Percentiles rank a stretch among this genome's conserved stretches.
Evolutionary conservation across 1,140 invertebrate genomes (phyloP).

Genomic region (Microplitis demolitor): DNA sequence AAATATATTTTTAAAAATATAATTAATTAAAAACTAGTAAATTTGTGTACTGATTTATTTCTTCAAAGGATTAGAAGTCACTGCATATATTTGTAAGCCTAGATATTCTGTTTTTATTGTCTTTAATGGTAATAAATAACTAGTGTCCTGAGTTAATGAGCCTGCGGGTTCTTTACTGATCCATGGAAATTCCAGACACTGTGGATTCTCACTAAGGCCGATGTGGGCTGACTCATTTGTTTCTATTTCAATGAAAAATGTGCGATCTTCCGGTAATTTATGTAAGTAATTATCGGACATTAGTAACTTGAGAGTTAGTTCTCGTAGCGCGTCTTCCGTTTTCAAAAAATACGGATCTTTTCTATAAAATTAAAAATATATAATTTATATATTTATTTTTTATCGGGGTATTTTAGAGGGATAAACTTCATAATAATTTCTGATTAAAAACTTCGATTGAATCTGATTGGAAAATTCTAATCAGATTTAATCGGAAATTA

Average conservation of each 20-base stretch:
- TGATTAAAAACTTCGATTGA: too few species aligned
- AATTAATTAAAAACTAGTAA: too few species aligned
- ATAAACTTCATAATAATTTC: too few species aligned
- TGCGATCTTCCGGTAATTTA: constrained; percentile 59
- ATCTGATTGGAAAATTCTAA: too few species aligned
- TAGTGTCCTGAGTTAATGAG: background rate
- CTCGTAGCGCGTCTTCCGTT: constrained; percentile 65
- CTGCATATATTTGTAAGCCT: background rate
- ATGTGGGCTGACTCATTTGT: constrained; percentile 64
- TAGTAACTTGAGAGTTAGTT: constrained; percentile 64
- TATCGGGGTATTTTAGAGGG: too few species aligned
- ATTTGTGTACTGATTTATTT: too few species aligned
- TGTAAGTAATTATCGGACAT: constrained; percentile 58
- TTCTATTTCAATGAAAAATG: constrained; percentile 64
- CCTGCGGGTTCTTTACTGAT: constrained; percentile 35
- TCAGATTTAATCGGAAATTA: too few species aligned
- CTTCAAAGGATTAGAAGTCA: background rate
- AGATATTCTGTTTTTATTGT: constrained; percentile 17
- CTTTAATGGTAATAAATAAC: constrained; percentile 1
- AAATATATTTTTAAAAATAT: too few species aligned
- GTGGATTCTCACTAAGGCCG: constrained; percentile 55
- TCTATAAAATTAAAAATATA: constrained; percentile 36
- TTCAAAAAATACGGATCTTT: constrained; percentile 66
- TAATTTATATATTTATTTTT: background rate
- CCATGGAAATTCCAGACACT: constrained; percentile 64